These are phyloP conservation scores for Erynnis tages DNA, from an alignment of 2,888 invertebrate species.

Conservation along the genomic window DNA sequence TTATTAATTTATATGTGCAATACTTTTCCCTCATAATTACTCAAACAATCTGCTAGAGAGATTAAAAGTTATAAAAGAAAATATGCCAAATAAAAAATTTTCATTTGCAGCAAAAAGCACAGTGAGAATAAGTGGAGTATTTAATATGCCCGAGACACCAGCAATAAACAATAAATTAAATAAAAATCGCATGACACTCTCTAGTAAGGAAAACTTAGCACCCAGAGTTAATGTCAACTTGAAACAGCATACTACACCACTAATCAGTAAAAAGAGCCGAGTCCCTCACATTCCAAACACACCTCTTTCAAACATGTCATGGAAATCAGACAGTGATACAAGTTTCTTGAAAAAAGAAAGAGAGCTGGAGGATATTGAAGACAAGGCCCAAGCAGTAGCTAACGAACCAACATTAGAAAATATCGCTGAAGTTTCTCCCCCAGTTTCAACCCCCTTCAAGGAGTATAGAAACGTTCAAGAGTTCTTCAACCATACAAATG, in stretches of 20 bases:
- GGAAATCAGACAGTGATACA: slow-evolving; percentile 61
- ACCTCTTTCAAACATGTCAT: slow-evolving; percentile 57
- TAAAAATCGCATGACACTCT: slow-evolving; percentile 43
- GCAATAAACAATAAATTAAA: slow-evolving; percentile 38
- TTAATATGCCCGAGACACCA: slow-evolving; percentile 61
- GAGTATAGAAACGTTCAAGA: slow-evolving; percentile 61
- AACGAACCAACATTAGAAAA: slow-evolving; percentile 52
- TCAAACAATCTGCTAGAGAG: too few relatives aligned
- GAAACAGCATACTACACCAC: slow-evolving; percentile 34
- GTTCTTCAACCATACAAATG: slow-evolving; percentile 56
- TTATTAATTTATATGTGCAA: too few relatives aligned
- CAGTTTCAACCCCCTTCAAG: slow-evolving; percentile 65
- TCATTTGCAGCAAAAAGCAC: slow-evolving; percentile 43
- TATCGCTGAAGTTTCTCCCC: slow-evolving; percentile 56
- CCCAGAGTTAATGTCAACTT: slow-evolving; percentile 33
- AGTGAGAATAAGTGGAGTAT: slow-evolving; percentile 65
- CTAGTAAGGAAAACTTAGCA: slow-evolving; percentile 59
- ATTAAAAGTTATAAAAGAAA: too few relatives aligned
- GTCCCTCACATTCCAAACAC: slow-evolving; percentile 45
- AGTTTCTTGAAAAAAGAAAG: slow-evolving; percentile 68
- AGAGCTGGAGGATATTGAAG: slow-evolving; percentile 57
- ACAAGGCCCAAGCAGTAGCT: slow-evolving; percentile 42
- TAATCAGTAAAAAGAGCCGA: slow-evolving; percentile 27
- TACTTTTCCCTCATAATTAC: too few relatives aligned
- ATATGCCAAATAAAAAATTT: too few relatives aligned